Base-by-base conservation (phyloP, 2,113 vertebrate species). In the Helogale parvula region DNA sequence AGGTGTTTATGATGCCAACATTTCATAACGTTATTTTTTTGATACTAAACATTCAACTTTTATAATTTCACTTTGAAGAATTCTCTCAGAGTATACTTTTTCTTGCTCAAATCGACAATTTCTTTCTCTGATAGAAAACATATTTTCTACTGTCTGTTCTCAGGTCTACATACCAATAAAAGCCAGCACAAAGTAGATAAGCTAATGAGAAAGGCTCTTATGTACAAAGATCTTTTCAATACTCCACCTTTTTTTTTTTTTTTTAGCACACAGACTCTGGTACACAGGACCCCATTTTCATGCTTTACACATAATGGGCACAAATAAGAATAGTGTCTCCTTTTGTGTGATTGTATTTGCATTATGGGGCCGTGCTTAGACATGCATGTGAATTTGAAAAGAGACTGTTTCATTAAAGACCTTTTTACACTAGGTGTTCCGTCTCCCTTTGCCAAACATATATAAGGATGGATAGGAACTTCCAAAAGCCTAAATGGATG, bases 41-140 rank as follows among this genome's bases (percentile, higher is more conserved):
- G 29, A n/a, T 23, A 31, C 63, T 77, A 66, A 93, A 71, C 85
- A 81, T 77, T 94, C 52, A 27, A 5, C 66, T 60, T 88, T 69
- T 27, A 29, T 50, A 63, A 90, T 83, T 92, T 57, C 16, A 72
- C 57, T 31, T 74, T 35, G 41, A 85, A 77, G 57, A 94, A 86
- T 86, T 41, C 65, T 11, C 31, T 71, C 50, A 57, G 35, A 11
- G 2, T 41, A 25, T n/a, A 93, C 0, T 60, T 65, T 45, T 60
- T 74, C 41, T 96, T 94, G 88, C 52, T 81, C 35, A 90, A 90
- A 69, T 63, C 66, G 66, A 52, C 35, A n/a, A 27, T 74, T 81
- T 71, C 14, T 92, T 82, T 93, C 38, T 82, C 23, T 91, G 77
- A 52, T 33, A 33, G 91, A 84, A 89, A 91, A 52, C 21, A 23